Percentiles rank a stretch among this genome's conserved stretches.
Conservation (phyloP, 2,888 invertebrate species). For the Amphipoea lucens region DNA sequence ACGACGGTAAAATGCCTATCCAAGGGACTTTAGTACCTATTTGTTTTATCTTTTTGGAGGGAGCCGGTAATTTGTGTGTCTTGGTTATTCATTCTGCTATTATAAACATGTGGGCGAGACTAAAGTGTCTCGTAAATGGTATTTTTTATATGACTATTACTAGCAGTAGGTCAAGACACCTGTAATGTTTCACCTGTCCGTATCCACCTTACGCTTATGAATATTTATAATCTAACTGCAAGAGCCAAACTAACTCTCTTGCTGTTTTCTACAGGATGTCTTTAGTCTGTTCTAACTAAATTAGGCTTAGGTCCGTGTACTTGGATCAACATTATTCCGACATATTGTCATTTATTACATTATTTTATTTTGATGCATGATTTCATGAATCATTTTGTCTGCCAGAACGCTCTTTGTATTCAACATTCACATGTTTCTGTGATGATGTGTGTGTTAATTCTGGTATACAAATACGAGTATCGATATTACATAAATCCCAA, state of each 20-base stretch:
- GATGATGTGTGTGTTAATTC: slow-evolving; percentile 13
- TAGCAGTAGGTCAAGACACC: slow-evolving; percentile 27
- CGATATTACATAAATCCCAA: slow-evolving; percentile 53
- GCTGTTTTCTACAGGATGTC: background rate
- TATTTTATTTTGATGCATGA: too few species aligned
- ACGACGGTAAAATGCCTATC: slow-evolving; percentile 77
- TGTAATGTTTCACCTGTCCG: slow-evolving; percentile 43
- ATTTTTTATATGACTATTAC: slow-evolving; percentile 16
- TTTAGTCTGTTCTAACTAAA: background rate
- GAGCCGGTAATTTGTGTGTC: slow-evolving; percentile 28
- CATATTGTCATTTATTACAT: background rate
- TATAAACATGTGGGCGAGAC: slow-evolving; percentile 14
- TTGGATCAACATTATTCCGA: background rate
- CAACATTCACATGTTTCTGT: background rate
- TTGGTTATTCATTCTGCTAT: slow-evolving; percentile 35
- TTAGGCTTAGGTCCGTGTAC: background rate
- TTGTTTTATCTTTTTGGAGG: slow-evolving; percentile 68
- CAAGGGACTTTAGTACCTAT: slow-evolving; percentile 68
- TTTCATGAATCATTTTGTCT: background rate
- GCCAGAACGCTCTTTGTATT: background rate
- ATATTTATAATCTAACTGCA: slow-evolving; percentile 6
- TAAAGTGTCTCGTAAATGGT: background rate
- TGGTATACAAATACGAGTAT: slow-evolving; percentile 31
- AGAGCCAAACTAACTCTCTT: background rate
- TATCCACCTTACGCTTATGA: slow-evolving; percentile 15